A percentile compares a stretch with the other conserved stretches of the same genome.
These are phyloP conservation scores for Brachionus plicatilis DNA, from an alignment of 1,140 invertebrate species.

Conservation along the genomic window DNA sequence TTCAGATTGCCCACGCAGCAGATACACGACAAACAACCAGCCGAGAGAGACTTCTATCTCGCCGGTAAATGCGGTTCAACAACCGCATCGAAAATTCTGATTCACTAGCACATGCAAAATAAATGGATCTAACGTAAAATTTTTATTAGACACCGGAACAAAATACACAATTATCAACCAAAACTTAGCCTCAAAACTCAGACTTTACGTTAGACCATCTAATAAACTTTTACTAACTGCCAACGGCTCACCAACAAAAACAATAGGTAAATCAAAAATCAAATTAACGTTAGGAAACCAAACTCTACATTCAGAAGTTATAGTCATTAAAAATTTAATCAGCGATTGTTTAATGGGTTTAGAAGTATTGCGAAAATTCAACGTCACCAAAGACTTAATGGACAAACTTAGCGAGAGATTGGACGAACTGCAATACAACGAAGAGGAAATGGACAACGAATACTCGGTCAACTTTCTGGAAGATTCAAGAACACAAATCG, in stretches of 20 bases:
- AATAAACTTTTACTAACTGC: background rate
- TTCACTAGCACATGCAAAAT: background rate
- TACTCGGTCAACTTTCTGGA: background rate
- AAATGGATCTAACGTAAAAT: background rate
- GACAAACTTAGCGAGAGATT: background rate
- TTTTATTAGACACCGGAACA: background rate
- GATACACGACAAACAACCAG: background rate
- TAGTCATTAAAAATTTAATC: background rate
- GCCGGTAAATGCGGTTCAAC: background rate
- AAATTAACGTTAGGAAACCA: background rate
- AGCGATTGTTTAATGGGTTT: background rate
- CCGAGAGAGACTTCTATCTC: background rate
- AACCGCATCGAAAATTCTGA: background rate
- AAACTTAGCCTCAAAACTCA: background rate
- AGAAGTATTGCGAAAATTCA: background rate
- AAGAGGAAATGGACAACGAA: background rate
- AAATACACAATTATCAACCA: background rate
- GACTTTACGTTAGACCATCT: background rate
- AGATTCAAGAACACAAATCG: background rate
- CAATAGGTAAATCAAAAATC: background rate
- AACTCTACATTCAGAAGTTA: background rate
- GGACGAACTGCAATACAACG: background rate
- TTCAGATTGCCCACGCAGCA: background rate
- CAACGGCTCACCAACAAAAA: background rate
- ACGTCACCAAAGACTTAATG: background rate